Conservation (phyloP, 2,113 vertebrate species). For the Cromileptes altivelis region DNA sequence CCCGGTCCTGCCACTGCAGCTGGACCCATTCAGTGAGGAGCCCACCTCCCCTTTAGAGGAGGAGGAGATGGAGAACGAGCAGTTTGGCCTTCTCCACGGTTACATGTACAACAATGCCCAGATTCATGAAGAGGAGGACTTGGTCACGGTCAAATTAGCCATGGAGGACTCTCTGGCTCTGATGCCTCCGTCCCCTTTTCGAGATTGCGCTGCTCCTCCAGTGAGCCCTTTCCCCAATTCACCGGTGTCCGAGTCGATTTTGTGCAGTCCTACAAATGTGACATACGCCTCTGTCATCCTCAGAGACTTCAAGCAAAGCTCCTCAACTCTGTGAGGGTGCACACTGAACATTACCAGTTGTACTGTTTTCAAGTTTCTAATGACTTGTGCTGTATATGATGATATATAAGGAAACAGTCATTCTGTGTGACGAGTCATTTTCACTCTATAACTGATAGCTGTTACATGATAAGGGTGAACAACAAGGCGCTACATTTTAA, state of each 20-base stretch:
- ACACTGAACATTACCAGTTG: slow-evolving; percentile 2
- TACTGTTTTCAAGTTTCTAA: slow-evolving; percentile 44
- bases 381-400: slow-evolving; percentile 37
- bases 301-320: slow-evolving; percentile 95
- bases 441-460: slow-evolving; percentile 44
- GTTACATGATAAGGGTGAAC: slow-evolving; percentile 49
- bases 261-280: slow-evolving; percentile 90
- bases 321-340: slow-evolving; percentile 92
- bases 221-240: slow-evolving; percentile 90
- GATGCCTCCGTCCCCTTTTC: slow-evolving; percentile 95
- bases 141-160: slow-evolving; percentile 84
- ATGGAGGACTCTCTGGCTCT: slow-evolving; percentile 90
- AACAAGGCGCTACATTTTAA: slow-evolving; percentile 36
- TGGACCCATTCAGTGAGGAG: slow-evolving; percentile 84
- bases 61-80: slow-evolving; percentile 85
- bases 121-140: slow-evolving; percentile 87
- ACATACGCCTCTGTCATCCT: slow-evolving; percentile 94
- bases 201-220: slow-evolving; percentile 89
- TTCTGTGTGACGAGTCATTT: slow-evolving; percentile 36
- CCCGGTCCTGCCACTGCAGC: slow-evolving; percentile 83
- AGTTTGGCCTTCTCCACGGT: slow-evolving; percentile 91
- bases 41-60: slow-evolving; percentile 79
- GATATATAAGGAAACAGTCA: slow-evolving; percentile 15
- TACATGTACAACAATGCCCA: slow-evolving; percentile 90
- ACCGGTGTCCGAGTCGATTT: slow-evolving; percentile 92